Percentiles rank a stretch among this genome's conserved stretches.
Conservation (phyloP, 2,113 vertebrate genomes). For the Colius striatus region DNA sequence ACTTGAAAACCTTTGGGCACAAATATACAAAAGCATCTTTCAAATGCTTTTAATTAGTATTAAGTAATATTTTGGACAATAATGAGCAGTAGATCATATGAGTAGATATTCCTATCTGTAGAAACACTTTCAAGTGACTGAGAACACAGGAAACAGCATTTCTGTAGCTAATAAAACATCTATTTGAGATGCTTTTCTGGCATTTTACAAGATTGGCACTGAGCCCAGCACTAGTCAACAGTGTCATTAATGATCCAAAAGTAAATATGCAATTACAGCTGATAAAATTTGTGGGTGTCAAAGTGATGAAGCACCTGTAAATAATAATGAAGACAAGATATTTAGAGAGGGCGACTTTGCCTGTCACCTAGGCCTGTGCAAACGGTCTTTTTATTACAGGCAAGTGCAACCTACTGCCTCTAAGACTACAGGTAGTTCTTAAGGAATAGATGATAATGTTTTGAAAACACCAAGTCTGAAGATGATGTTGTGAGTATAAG, state of each 20-base stretch:
- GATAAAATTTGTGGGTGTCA: slow-evolving; percentile 54
- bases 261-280: slow-evolving; percentile 58
- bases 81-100: background rate
- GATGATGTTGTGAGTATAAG: background rate
- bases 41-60: slow-evolving; percentile 31
- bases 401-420: slow-evolving; percentile 14
- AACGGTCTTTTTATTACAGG: slow-evolving; percentile 39
- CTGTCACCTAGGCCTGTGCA: background rate
- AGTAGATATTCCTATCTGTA: background rate
- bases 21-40: background rate
- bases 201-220: slow-evolving; percentile 45
- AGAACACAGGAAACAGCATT: background rate
- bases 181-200: slow-evolving; percentile 28
- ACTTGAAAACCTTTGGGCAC: background rate
- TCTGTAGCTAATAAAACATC: background rate
- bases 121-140: background rate
- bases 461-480: background rate
- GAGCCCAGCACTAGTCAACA: slow-evolving; percentile 46
- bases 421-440: background rate
- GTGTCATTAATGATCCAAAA: slow-evolving; percentile 49
- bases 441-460: background rate
- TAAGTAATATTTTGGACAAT: background rate
- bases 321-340: slow-evolving; percentile 55
- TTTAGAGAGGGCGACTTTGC: slow-evolving; percentile 48
- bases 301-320: slow-evolving; percentile 57